Percentiles rank a stretch among this genome's conserved stretches.
Evolutionary conservation across 2,888 invertebrate genomes (phyloP).

Genomic region (Pegoplata infirma): DNA sequence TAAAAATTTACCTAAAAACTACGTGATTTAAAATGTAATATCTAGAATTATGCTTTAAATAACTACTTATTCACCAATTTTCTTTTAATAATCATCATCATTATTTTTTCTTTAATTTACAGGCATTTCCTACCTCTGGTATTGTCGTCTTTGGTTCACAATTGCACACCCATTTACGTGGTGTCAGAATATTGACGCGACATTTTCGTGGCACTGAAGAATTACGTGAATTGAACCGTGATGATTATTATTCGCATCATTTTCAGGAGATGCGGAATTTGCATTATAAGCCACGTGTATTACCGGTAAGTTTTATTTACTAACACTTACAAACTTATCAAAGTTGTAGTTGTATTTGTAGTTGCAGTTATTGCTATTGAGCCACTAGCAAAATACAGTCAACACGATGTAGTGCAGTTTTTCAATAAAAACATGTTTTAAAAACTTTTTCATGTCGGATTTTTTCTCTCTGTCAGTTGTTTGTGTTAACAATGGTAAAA

Average conservation of each 20-base stretch:
- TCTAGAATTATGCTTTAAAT: no score
- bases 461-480: slow-evolving; percentile 5
- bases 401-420: neutral
- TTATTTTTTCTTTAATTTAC: slow-evolving; percentile 31
- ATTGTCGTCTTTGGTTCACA: slow-evolving; percentile 97
- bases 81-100: no score
- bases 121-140: slow-evolving; percentile 89
- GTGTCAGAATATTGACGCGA: slow-evolving; percentile 89
- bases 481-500: slow-evolving; percentile 16
- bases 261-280: slow-evolving; percentile 97
- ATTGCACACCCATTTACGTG: slow-evolving; percentile 97
- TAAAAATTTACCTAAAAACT: no score
- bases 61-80: no score
- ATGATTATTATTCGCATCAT: slow-evolving; percentile 97
- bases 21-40: no score
- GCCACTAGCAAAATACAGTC: neutral
- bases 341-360: no score
- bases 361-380: neutral
- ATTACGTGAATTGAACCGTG: slow-evolving; percentile 90
- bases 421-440: slow-evolving; percentile 2
- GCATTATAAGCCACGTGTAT: slow-evolving; percentile 86
- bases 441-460: neutral
- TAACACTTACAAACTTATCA: neutral
- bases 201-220: slow-evolving; percentile 91
- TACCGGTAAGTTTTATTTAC: slow-evolving; percentile 83